Evolutionary conservation across 2,113 vertebrate species (phyloP).

Genomic region (Dipodomys spectabilis): DNA sequence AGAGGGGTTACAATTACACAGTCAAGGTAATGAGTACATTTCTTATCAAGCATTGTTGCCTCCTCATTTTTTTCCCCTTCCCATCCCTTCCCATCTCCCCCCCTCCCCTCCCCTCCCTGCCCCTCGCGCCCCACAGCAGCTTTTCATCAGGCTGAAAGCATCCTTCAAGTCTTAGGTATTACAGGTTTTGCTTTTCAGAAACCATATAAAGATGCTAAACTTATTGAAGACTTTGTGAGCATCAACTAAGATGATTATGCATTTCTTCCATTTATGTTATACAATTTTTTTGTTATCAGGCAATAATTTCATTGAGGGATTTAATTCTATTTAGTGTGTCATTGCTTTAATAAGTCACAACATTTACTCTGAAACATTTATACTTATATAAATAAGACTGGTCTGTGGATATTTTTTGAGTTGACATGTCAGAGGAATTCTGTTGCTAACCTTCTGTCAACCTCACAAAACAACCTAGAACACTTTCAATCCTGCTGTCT

Average conservation of each 20-base stretch:
- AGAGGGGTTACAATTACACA: no score
- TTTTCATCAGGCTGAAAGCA: background rate
- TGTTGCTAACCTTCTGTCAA: background rate
- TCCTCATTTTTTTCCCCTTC: no score
- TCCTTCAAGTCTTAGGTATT: background rate
- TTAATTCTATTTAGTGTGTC: background rate
- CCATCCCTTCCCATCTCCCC: no score
- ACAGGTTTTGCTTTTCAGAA: slow-evolving; percentile 10
- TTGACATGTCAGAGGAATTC: background rate
- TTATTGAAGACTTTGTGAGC: background rate
- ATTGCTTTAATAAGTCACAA: slow-evolving; percentile 16
- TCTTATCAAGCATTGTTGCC: no score
- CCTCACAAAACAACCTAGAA: background rate
- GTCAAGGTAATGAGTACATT: no score
- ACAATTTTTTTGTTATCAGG: slow-evolving; percentile 1
- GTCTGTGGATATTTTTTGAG: background rate
- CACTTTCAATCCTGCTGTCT: background rate
- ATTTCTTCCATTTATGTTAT: background rate
- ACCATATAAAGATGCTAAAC: background rate
- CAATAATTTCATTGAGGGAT: background rate
- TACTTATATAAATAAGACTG: background rate
- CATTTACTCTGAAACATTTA: background rate
- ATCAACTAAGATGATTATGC: background rate
- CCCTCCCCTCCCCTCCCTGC: no score
- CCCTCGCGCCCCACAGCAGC: no score